Evolutionary conservation across 2,797 vertebrate species (phyloP), one percentile per base, ranked within the genome.

Genomic region (Lerista edwardsae): DNA sequence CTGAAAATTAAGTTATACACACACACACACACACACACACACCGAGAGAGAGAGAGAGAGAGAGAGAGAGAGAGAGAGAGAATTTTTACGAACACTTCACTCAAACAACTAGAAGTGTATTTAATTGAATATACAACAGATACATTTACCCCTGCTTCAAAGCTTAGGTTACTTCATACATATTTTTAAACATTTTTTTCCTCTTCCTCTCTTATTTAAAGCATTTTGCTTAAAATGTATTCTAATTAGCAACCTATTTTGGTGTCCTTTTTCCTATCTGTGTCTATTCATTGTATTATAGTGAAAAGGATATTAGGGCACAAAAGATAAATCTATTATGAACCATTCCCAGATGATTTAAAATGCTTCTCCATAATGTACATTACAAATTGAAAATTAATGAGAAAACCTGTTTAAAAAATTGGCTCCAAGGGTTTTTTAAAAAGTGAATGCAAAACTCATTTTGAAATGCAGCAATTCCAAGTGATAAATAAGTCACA

Each of bases 321-420:
- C 79, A 92, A 84, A 68, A 90, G 59, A 94, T 31, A 90, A 89
- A 94, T 91, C 84, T 82, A 59, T 83, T 69, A 91, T 81, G 84
- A 86, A 86, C 57, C 68, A 41, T 90, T 83, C 87, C 84, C 64
- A 88, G 73, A 84, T 78, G 84, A 59, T 87, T 91, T 89, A 87
- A 93, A 93, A 93, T 69, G 79, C 51, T 90, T 73, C 78, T 86
- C 87, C 79, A 90, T 61, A 91, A 89, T 68, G 75, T 39, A 88
- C 74, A 89, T 83, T 91, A 90, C 79, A 93, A 95, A 93, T 83
- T 86, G 90, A 94, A 96, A 95, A 95, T 88, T 92, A 95, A 94
- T 82, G 87, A 93, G 87, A 31, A 92, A 93, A 91, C 73, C 83
- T 93, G 82, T 77, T 92, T 90, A 86, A 61, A 93, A 95, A 94